A percentile compares a stretch with the other conserved stretches of the same genome.
These are phyloP conservation scores for Poecilia wingei DNA, from an alignment of 2,797 vertebrate species.

Conservation along the genomic window DNA sequence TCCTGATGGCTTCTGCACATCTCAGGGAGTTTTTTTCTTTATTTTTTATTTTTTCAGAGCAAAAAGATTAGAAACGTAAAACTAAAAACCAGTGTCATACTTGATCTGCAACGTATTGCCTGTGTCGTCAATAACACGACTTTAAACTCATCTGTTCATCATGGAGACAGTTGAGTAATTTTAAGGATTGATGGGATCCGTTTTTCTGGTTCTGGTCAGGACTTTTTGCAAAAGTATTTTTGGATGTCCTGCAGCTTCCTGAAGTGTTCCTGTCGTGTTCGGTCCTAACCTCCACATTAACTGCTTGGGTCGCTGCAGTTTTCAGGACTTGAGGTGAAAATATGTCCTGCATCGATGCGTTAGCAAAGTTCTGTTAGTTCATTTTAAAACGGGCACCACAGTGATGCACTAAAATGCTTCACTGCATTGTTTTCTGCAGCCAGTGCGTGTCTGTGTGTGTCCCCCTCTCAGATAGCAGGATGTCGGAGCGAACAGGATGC, in stretches of 20 bases:
- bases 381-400: not conserved
- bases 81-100: not conserved
- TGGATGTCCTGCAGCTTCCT: not conserved
- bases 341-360: not conserved
- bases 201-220: too few species aligned
- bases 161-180: not conserved
- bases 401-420: conserved; percentile 6
- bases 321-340: not conserved
- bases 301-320: not conserved
- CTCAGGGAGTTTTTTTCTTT: not conserved
- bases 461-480: conserved; percentile 51
- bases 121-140: not conserved
- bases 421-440: conserved; percentile 36
- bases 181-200: too few species aligned
- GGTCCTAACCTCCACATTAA: not conserved
- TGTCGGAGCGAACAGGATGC: conserved; percentile 62
- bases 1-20: not conserved
- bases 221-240: too few species aligned
- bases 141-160: not conserved
- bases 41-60: not conserved
- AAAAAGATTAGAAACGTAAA: not conserved
- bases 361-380: conserved; percentile 23
- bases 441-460: conserved; percentile 13
- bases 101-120: not conserved
- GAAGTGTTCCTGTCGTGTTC: not conserved